These are phyloP conservation scores for Brachystomella parvula DNA, from an alignment of 1,140 invertebrate species.

Conservation along the genomic window DNA sequence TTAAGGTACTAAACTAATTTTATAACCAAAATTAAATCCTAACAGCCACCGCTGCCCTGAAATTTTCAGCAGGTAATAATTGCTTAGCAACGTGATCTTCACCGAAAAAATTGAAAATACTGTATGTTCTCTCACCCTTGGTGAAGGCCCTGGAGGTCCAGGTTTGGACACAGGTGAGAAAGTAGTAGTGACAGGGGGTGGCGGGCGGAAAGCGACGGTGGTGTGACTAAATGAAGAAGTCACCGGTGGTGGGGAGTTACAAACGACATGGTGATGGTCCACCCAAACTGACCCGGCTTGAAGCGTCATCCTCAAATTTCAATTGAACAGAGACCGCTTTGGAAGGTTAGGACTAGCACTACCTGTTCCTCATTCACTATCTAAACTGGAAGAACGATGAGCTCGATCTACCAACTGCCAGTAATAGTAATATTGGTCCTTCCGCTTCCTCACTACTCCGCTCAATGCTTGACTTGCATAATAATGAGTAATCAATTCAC, in stretches of 20 bases:
- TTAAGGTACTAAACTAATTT: too few species aligned
- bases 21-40: neutral
- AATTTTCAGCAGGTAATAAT: neutral
- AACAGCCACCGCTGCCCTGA: too few species aligned
- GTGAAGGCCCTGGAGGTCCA: neutral
- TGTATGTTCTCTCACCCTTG: conserved; percentile 25
- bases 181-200: conserved; percentile 30
- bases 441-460: too few species aligned
- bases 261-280: conserved; percentile 29
- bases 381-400: too few species aligned
- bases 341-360: too few species aligned
- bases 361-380: too few species aligned
- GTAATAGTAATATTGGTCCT: neutral
- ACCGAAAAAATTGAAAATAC: neutral
- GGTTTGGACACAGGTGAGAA: conserved; percentile 17
- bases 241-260: conserved; percentile 24
- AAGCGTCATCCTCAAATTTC: conserved; percentile 19
- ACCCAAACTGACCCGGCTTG: conserved; percentile 31
- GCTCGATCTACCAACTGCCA: too few species aligned
- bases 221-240: conserved; percentile 29
- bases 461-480: too few species aligned
- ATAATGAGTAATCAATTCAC: too few species aligned
- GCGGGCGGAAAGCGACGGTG: conserved; percentile 26
- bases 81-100: neutral
- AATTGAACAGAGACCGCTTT: neutral